phyloP scores from a whole-genome alignment of 1,140 invertebrate species.

The Holotrichia oblita region DNA sequence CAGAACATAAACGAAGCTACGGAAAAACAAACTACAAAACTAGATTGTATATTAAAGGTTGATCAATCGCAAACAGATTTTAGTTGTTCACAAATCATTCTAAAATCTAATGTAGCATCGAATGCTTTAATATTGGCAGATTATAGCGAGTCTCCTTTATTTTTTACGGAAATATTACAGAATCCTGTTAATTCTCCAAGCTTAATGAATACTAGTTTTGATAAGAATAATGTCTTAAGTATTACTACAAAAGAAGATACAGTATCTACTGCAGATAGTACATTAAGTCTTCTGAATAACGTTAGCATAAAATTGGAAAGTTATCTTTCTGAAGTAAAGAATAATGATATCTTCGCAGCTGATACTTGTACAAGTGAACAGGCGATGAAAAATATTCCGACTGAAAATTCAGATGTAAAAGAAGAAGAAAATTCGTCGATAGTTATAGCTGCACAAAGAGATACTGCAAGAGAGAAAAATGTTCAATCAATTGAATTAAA shows the following conservation, averaged over 20 bases:
- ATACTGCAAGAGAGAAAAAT: neutral
- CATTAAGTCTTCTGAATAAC: neutral
- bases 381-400: neutral
- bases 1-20: neutral
- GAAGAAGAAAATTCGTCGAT: neutral
- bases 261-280: neutral
- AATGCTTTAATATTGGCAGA: neutral
- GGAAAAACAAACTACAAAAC: neutral
- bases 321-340: conserved; percentile 20
- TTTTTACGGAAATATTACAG: neutral
- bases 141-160: neutral
- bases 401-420: neutral
- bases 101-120: neutral
- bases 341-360: too few relatives aligned
- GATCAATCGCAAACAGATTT: neutral
- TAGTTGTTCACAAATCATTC: neutral
- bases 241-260: neutral
- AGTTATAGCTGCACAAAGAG: too few relatives aligned
- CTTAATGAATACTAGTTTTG: neutral
- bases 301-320: conserved; percentile 1
- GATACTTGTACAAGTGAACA: neutral
- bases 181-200: neutral
- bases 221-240: neutral
- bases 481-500: neutral
- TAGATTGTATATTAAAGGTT: neutral